These are phyloP conservation scores for Anolis apletophallus DNA, from an alignment of 2,797 vertebrate species.

Conservation along the genomic window DNA sequence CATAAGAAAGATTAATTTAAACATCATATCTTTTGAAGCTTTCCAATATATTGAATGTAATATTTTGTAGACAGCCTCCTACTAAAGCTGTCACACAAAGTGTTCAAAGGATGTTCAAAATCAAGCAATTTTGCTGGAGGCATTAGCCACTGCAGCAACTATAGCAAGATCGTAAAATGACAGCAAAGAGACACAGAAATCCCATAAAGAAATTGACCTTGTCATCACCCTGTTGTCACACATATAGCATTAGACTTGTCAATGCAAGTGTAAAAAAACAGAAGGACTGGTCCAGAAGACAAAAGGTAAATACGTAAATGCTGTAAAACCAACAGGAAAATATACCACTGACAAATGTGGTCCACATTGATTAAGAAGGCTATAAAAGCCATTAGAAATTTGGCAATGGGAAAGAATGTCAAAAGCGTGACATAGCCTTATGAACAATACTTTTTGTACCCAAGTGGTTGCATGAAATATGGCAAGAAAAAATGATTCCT, in stretches of 20 bases:
- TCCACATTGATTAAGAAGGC: constrained; percentile 7
- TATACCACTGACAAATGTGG: background rate
- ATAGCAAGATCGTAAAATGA: constrained; percentile 39
- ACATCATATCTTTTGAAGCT: constrained; percentile 18
- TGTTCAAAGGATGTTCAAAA: constrained; percentile 24
- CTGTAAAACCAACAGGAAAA: background rate
- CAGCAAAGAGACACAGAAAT: constrained; percentile 48
- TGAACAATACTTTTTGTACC: background rate
- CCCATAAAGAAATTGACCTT: constrained; percentile 25
- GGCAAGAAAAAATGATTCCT: background rate
- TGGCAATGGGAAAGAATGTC: background rate
- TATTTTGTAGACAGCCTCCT: constrained; percentile 29
- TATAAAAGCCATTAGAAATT: background rate
- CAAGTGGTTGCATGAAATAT: background rate
- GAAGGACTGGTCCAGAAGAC: background rate
- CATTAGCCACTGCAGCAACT: constrained; percentile 16
- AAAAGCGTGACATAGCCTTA: background rate
- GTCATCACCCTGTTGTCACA: constrained; percentile 1
- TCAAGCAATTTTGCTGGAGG: constrained; percentile 33
- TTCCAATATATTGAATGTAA: constrained; percentile 4
- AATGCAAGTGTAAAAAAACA: background rate
- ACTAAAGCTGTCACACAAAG: background rate
- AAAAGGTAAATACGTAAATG: background rate
- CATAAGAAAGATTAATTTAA: background rate
- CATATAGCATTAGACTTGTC: background rate